phyloP scores from a whole-genome alignment of 2,113 vertebrate species.

The Platysteira castanea region DNA sequence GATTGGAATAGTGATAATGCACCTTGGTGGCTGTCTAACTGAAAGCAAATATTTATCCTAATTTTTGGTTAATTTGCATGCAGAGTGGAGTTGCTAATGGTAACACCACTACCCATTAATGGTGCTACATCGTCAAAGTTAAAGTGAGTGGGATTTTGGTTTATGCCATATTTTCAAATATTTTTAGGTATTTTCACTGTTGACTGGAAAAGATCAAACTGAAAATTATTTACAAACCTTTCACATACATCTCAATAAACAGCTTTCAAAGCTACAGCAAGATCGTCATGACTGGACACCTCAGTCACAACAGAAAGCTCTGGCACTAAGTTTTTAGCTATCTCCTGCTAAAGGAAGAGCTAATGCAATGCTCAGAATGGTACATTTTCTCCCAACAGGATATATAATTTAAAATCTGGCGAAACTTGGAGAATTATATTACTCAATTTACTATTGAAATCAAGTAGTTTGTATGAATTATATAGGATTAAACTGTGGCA shows the following conservation, averaged over 20 bases:
- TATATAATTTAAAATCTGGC: neutral
- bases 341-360: neutral
- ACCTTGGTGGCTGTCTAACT: neutral
- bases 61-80: neutral
- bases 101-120: neutral
- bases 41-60: neutral
- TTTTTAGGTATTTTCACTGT: neutral
- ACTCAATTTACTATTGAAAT: neutral
- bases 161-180: neutral
- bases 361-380: neutral
- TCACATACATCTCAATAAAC: neutral
- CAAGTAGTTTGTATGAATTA: neutral
- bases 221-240: neutral
- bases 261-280: neutral
- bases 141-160: neutral
- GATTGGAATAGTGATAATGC: neutral
- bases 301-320: neutral
- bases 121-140: neutral
- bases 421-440: neutral
- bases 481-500: neutral
- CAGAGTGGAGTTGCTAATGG: neutral
- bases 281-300: fast-evolving
- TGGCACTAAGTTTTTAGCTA: neutral
- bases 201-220: neutral
- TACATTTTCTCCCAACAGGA: neutral